phyloP scores from a whole-genome alignment of 2,888 invertebrate species.

The Drosophila neoperkinsi region DNA sequence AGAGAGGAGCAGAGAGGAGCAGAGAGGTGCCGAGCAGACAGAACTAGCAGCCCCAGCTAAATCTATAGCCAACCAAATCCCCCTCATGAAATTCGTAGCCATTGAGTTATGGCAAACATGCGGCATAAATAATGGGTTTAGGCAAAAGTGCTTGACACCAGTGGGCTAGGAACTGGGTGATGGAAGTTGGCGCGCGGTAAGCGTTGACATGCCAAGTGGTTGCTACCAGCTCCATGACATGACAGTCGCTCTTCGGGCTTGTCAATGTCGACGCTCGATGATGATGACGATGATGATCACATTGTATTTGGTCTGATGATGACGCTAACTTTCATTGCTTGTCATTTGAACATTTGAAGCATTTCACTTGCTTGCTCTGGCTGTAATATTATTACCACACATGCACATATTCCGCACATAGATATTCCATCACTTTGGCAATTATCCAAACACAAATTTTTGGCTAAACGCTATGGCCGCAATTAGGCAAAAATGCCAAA shows the following conservation, averaged over 20 bases:
- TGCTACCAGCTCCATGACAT: conserved; percentile 54
- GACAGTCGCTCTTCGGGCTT: conserved; percentile 70
- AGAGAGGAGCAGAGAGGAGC: neutral
- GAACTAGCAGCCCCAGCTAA: conserved; percentile 7
- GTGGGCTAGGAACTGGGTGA: conserved; percentile 17
- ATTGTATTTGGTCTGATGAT: conserved; percentile 49
- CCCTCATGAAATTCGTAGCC: conserved; percentile 49
- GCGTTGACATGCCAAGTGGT: conserved; percentile 73
- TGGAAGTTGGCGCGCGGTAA: conserved; percentile 25
- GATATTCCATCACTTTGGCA: conserved; percentile 48
- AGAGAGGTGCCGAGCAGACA: neutral
- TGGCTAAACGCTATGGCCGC: conserved; percentile 59
- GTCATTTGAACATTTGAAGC: conserved; percentile 64
- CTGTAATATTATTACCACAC: conserved; percentile 57
- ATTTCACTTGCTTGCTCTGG: conserved; percentile 38
- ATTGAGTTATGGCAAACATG: conserved; percentile 81
- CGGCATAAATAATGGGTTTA: conserved; percentile 77
- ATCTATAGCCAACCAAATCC: conserved; percentile 30
- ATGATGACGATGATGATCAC: conserved; percentile 21
- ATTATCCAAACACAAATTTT: conserved; percentile 64
- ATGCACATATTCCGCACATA: conserved; percentile 18
- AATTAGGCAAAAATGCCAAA: conserved; percentile 58
- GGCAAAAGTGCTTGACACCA: conserved; percentile 59
- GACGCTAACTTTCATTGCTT: conserved; percentile 67
- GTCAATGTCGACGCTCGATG: conserved; percentile 45